phyloP scores from a whole-genome alignment of 2,797 vertebrate species.

The Falco concolor region DNA sequence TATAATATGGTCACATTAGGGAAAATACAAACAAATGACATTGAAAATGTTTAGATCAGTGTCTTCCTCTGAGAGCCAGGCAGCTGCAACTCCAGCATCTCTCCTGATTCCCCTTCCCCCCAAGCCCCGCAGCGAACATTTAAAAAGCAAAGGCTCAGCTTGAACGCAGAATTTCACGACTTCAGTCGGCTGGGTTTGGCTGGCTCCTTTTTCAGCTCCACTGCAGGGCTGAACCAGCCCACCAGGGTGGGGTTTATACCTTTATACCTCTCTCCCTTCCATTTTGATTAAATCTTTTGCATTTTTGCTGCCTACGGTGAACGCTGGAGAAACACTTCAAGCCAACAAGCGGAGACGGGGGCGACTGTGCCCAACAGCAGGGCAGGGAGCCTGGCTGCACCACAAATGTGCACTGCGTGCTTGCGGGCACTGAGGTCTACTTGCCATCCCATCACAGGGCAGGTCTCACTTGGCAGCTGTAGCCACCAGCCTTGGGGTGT shows the following conservation, averaged over 20 bases:
- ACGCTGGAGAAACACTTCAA: background rate
- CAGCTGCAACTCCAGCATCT: background rate
- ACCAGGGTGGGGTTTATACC: background rate
- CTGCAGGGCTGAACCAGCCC: rapidly evolving
- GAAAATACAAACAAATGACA: background rate
- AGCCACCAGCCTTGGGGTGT: background rate
- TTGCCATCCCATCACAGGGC: rapidly evolving
- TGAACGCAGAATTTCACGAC: background rate
- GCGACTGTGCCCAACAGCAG: rapidly evolving
- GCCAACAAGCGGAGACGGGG: background rate
- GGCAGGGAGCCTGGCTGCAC: background rate
- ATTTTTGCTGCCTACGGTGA: background rate
- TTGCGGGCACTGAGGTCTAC: rapidly evolving
- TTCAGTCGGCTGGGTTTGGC: background rate
- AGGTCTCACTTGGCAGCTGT: rapidly evolving
- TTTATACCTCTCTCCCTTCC: background rate
- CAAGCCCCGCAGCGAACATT: background rate
- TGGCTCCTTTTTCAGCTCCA: background rate
- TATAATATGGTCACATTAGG: background rate
- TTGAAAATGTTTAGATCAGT: background rate
- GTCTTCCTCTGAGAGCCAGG: background rate
- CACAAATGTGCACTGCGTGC: rapidly evolving
- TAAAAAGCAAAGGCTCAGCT: background rate
- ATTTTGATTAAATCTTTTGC: background rate
- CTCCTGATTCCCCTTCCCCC: background rate